These are phyloP conservation scores for Bombus waltoni DNA, from an alignment of 1,140 invertebrate species.

Conservation along the genomic window DNA sequence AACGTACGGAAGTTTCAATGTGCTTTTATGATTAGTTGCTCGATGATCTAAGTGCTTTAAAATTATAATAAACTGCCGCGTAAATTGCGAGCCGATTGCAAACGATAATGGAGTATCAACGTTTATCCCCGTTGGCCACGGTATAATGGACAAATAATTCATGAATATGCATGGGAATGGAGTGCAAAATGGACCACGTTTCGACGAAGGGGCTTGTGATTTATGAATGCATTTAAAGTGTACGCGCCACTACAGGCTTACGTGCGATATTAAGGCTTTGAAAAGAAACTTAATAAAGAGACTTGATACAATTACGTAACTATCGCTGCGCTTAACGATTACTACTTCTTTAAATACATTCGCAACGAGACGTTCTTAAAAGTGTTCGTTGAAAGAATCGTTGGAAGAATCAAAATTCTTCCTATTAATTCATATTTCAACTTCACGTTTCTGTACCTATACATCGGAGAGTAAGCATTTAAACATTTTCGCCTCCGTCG, in stretches of 20 bases:
- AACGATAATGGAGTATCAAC: slow-evolving; percentile 31
- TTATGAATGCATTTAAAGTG: slow-evolving; percentile 31
- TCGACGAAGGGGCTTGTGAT: slow-evolving; percentile 5
- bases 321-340: neutral
- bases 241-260: neutral
- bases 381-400: neutral
- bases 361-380: neutral
- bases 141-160: slow-evolving; percentile 24
- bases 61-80: slow-evolving; percentile 12
- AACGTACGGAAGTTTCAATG: neutral
- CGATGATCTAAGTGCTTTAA: neutral
- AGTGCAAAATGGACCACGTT: slow-evolving; percentile 21
- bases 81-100: neutral
- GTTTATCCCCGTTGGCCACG: neutral
- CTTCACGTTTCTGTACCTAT: neutral
- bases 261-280: neutral
- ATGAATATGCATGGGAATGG: slow-evolving; percentile 29
- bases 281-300: neutral
- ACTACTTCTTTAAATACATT: neutral
- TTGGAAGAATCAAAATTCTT: neutral
- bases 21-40: neutral
- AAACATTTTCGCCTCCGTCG: neutral
- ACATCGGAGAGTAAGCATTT: no score
- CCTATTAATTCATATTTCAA: neutral
- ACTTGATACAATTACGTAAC: neutral